These are phyloP conservation scores for Zelleria hepariella DNA, from an alignment of 2,888 invertebrate species.

Conservation along the genomic window DNA sequence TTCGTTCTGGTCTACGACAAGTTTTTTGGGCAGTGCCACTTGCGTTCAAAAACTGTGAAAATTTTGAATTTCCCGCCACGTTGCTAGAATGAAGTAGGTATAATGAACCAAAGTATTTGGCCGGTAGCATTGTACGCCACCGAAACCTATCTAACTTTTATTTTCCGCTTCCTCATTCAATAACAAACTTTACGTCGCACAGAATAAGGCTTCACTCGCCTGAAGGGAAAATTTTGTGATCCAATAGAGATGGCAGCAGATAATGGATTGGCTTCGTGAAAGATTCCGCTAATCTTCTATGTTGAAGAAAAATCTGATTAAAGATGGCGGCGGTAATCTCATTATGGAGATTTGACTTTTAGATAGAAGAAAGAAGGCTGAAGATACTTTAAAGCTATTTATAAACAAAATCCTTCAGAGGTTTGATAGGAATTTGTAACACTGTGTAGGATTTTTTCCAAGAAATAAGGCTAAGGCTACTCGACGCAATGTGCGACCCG, in stretches of 20 bases:
- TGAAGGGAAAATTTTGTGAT: not conserved
- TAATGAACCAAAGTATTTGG: no score
- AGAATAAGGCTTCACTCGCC: not conserved
- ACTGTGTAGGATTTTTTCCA: no score
- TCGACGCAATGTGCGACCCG: no score
- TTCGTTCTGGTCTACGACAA: no score
- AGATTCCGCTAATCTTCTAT: not conserved
- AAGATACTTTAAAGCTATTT: no score
- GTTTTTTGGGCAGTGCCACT: no score
- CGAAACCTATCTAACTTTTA: not conserved
- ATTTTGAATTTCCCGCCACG: no score
- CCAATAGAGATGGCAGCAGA: not conserved
- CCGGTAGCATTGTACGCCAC: not conserved
- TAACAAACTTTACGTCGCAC: not conserved
- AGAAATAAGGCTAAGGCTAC: no score
- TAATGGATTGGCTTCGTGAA: not conserved
- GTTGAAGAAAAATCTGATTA: not conserved
- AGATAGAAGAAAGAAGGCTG: not conserved
- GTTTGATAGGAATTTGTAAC: no score
- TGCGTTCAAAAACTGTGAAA: no score
- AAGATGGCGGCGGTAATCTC: not conserved
- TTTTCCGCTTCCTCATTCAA: not conserved
- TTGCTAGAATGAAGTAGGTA: no score
- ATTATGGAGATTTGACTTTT: not conserved
- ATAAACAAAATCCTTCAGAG: no score